phyloP scores from a whole-genome alignment of 2,888 invertebrate species.

The Pollenia amentaria region DNA sequence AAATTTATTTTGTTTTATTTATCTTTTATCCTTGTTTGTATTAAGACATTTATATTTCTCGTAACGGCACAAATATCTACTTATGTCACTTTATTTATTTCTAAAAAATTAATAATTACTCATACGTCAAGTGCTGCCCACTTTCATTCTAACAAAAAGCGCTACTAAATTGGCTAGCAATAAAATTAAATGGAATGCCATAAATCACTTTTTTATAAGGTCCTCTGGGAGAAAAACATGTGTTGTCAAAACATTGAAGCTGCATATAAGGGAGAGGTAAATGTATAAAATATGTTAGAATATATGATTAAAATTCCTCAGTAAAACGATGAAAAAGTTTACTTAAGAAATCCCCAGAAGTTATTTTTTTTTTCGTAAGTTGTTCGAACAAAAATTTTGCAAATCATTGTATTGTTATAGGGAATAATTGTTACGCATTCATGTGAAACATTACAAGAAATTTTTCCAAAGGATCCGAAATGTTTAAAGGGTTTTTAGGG shows the following conservation, averaged over 20 bases:
- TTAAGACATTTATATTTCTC: too few species aligned
- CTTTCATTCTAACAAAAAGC: not conserved
- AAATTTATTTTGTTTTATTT: too few species aligned
- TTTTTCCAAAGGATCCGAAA: not conserved
- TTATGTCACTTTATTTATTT: too few species aligned
- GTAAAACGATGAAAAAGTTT: too few species aligned
- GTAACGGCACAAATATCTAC: too few species aligned
- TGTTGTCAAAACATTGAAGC: slow-evolving; percentile 58
- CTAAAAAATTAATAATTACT: not conserved
- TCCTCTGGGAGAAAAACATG: slow-evolving; percentile 11
- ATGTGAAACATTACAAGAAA: slow-evolving; percentile 33
- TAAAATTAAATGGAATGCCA: slow-evolving; percentile 66
- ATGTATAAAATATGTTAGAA: too few species aligned
- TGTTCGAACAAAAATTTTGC: not conserved
- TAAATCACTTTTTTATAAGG: slow-evolving; percentile 61
- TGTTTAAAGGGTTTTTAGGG: too few species aligned
- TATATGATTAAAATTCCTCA: too few species aligned
- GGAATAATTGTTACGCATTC: slow-evolving; percentile 40
- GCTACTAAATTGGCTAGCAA: slow-evolving; percentile 49
- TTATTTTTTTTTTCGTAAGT: slow-evolving; percentile 17
- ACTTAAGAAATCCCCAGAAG: not conserved
- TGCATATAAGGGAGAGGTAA: not conserved
- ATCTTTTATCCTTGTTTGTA: too few species aligned
- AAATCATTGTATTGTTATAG: not conserved
- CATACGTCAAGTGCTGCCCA: slow-evolving; percentile 1